Evolutionary conservation across 1,140 invertebrate genomes (phyloP).

Genomic region (Dermatophagoides farinae): DNA sequence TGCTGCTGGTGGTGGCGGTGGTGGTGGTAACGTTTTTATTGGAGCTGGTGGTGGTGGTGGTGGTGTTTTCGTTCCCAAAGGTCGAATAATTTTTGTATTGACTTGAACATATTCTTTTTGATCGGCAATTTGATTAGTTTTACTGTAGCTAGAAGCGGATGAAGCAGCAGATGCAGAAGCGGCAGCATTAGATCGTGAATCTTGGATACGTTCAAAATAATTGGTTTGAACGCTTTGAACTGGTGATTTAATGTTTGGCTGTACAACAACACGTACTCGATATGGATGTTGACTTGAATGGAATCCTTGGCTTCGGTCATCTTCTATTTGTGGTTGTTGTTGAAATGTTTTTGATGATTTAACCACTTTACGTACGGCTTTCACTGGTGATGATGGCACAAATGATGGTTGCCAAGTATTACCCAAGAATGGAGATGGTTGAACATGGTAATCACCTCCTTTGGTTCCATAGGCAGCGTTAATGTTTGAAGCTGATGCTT

Average conservation of each 20-base stretch:
- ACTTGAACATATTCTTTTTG: background rate
- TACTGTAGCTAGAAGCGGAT: background rate
- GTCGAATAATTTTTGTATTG: background rate
- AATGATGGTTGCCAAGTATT: background rate
- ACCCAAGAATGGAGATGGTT: background rate
- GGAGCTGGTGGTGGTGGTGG: background rate
- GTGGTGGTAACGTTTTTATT: background rate
- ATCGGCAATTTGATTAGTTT: background rate
- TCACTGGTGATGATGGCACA: background rate
- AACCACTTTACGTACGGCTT: slow-evolving; percentile 3
- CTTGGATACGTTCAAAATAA: slow-evolving; percentile 5
- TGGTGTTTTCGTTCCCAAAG: background rate
- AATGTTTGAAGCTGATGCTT: background rate
- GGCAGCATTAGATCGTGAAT: background rate
- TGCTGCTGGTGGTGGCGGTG: background rate
- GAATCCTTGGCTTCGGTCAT: background rate
- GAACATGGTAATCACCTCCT: background rate
- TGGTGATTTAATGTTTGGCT: background rate
- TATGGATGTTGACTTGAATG: background rate
- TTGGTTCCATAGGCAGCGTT: background rate
- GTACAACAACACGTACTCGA: slow-evolving; percentile 8
- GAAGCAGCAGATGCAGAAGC: background rate
- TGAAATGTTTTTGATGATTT: background rate
- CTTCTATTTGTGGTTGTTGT: background rate
- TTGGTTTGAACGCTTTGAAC: slow-evolving; percentile 3